Evolutionary conservation across 2,797 vertebrate species (phyloP), one percentile per base, ranked within the genome.

Genomic region (Thripadectes ignobilis): DNA sequence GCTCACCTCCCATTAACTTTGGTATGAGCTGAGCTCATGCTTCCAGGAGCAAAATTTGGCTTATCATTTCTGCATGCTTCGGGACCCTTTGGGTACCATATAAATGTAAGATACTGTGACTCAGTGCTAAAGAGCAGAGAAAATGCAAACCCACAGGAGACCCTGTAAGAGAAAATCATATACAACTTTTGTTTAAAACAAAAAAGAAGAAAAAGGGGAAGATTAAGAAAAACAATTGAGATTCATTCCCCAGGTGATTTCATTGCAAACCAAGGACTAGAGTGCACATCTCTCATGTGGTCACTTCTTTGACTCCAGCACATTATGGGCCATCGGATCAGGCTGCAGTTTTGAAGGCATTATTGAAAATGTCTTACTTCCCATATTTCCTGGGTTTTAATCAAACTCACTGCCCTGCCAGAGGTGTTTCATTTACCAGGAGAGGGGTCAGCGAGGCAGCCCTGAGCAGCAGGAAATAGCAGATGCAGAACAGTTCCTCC

Each of bases 381-480:
- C 84, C 90, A 22, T 52, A 91, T 93, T 97, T 94, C 95, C 77
- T 87, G 83, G 24, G 57, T 92, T 96, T 95, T 96, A 96, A 96
- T 96, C 95, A 97, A 97, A 96, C 94, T 95, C 87, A 78, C 86
- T 91, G 85, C 7, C 0, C 89, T 95, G 84, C 95, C 89, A 96
- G 96, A 97, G 96, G 96, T 97, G 96, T 97, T 97, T 97, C 96
- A 97, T 97, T 96, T 97, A 97, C 96, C 85, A 39, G 69, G 83
- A 91, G 68, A 94, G 62, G 81, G 92, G 94, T 95, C 95, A 95
- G 91, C 17, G 6, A 94, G 77, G 85, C 85, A 87, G 73, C 86
- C 85, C 68, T 2, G 32, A 95, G 94, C 89, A 89, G 93, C 95
- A 97, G 94, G 96, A 94, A 97, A 97, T 24, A 77, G 81, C 94